Evolutionary conservation across 2,888 invertebrate genomes (phyloP), one percentile per base, ranked within the genome.

Genomic region (Lamellibrachia columna): DNA sequence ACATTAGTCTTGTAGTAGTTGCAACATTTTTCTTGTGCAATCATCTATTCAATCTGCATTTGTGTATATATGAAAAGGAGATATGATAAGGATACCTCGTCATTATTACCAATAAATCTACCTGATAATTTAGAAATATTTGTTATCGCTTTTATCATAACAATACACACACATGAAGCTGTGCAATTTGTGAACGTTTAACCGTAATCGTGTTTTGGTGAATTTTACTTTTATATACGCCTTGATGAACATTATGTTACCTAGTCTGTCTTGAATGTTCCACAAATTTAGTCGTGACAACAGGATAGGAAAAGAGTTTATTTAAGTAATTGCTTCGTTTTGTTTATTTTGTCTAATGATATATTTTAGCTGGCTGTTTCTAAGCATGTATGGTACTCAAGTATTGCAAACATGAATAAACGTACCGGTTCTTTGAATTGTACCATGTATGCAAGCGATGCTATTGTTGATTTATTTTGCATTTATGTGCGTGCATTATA

Each of bases 401-500:
- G 75, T 75, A 75, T 22, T 22, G 22, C n/a, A 75, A 22, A 22
- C 75, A 4, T 11, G 75, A 15, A 75, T 22, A 75, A 75, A 75
- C 75, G 75, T 11, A 75, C 22, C n/a, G 75, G 55, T 75, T 75
- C 6, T 75, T 75, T 22, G 2, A 75, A 75, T 75, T 75, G 75
- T 75, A 75, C 75, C 22, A n/a, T 75, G 75, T n/a, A 15, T 6
- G 75, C 75, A 75, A 22, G 22, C n/a, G 75, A 11, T 75, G 75
- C 75, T 75, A 75, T 75, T 75, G 22, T n/a, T 75, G n/a, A 22
- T 75, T 75, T 75, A 15, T 75, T 15, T 75, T 75, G 75, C 75
- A 75, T 75, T 75, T 22, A 75, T 22, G 75, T 75, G n/a, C 75
- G n/a, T 75, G 75, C n/a, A 75, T 75, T 75, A 75, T 75, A 75